Conservation (phyloP, 2,797 vertebrate genomes). For the Sebastes matsubarae region DNA sequence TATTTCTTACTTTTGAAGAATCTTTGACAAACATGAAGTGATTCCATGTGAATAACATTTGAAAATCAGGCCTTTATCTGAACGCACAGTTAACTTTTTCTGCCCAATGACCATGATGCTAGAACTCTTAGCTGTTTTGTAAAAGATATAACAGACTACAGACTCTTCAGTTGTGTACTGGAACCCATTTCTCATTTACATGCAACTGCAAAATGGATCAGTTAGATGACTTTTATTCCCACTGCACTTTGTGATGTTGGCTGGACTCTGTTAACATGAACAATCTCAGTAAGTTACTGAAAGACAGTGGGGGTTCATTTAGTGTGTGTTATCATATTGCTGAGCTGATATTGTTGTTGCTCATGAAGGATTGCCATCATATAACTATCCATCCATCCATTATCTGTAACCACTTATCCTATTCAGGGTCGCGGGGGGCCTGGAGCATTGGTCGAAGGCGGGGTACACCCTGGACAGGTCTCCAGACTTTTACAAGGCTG, state of each 20-base stretch:
- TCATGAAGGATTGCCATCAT: background rate
- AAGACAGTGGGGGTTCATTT: background rate
- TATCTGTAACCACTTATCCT: too few species aligned
- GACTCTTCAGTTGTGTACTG: background rate
- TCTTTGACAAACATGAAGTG: background rate
- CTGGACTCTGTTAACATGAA: background rate
- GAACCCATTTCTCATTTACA: background rate
- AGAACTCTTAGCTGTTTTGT: background rate
- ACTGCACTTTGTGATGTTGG: conserved; percentile 16
- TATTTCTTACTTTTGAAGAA: background rate
- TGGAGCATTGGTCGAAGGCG: too few species aligned
- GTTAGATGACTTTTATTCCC: background rate
- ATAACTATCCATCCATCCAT: too few species aligned
- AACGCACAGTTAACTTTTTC: background rate
- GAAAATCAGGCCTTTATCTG: background rate
- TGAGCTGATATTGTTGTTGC: background rate
- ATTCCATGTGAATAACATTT: background rate
- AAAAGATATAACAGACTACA: background rate
- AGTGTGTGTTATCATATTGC: background rate
- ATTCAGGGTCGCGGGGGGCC: too few species aligned
- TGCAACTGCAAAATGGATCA: background rate
- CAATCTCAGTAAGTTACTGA: background rate
- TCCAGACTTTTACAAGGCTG: too few species aligned
- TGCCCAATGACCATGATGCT: background rate
- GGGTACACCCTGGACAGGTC: too few species aligned